Conservation (phyloP, 2,888 invertebrate species). For the Eupeodes luniger region DNA sequence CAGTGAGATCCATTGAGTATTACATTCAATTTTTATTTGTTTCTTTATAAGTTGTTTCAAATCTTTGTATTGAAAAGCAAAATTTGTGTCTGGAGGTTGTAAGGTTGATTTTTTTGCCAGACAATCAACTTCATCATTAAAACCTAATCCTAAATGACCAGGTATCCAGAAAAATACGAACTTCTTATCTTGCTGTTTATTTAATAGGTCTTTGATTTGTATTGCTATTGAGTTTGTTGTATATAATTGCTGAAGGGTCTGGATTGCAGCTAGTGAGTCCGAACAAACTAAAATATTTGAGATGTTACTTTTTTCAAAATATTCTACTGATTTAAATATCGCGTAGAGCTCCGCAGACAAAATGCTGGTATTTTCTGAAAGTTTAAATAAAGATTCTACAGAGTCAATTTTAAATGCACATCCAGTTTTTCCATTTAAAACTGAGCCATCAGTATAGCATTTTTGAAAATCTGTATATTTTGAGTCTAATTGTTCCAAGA, state of each 20-base stretch:
- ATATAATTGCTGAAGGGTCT: not conserved
- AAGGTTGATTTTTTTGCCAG: not conserved
- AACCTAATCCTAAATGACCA: slow-evolving; percentile 7
- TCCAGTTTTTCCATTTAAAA: slow-evolving; percentile 11
- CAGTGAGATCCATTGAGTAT: not conserved
- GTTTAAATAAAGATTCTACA: not conserved
- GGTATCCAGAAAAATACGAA: slow-evolving; percentile 14
- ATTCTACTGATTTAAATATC: not conserved
- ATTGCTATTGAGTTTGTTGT: slow-evolving; percentile 10
- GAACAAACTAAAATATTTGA: slow-evolving; percentile 3
- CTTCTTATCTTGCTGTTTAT: not conserved
- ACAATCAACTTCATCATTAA: not conserved
- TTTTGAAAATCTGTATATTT: slow-evolving; percentile 23
- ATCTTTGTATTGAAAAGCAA: not conserved
- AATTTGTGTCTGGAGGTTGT: not conserved
- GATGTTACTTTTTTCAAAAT: not conserved
- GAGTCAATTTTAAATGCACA: slow-evolving; percentile 7
- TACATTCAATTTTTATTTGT: not conserved
- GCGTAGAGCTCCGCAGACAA: slow-evolving; percentile 12
- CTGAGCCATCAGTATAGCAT: slow-evolving; percentile 23
- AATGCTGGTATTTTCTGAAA: slow-evolving; percentile 9
- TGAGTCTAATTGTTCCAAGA: slow-evolving; percentile 10
- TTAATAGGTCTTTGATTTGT: slow-evolving; percentile 1
- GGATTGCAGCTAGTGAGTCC: not conserved
- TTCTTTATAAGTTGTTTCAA: not conserved